Evolutionary conservation across 2,113 vertebrate genomes (phyloP).

Genomic region (Myotis brandtii): DNA sequence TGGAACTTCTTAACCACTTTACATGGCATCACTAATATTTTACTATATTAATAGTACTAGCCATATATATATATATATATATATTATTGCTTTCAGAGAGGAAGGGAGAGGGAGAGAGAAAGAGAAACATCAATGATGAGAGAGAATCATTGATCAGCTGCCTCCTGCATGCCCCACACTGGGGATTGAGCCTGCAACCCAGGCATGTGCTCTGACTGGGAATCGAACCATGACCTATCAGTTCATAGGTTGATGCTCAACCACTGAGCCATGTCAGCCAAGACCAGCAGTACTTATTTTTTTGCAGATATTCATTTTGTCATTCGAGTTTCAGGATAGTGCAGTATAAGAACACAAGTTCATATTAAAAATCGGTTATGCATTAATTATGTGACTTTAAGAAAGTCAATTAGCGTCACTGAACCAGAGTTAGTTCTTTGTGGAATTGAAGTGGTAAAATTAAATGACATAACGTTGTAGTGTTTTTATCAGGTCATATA

Average conservation of each 20-base stretch:
- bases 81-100: too few species aligned
- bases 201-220: too few species aligned
- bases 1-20: conserved; percentile 20
- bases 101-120: too few species aligned
- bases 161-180: too few species aligned
- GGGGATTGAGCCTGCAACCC: too few species aligned
- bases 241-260: too few species aligned
- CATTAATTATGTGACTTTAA: conserved; percentile 18
- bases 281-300: neutral
- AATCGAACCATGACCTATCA: too few species aligned
- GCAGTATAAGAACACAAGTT: neutral
- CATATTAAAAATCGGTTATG: neutral
- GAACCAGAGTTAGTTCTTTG: neutral
- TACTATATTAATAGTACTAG: neutral
- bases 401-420: neutral
- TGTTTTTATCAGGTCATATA: neutral
- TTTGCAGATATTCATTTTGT: neutral
- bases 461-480: neutral
- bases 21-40: neutral
- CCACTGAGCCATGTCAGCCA: too few species aligned
- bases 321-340: neutral
- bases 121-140: too few species aligned
- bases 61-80: too few species aligned
- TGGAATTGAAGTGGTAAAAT: conserved; percentile 41
- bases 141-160: too few species aligned